phyloP scores from a whole-genome alignment of 2,113 vertebrate species.

The Emydocephalus ijimae region DNA sequence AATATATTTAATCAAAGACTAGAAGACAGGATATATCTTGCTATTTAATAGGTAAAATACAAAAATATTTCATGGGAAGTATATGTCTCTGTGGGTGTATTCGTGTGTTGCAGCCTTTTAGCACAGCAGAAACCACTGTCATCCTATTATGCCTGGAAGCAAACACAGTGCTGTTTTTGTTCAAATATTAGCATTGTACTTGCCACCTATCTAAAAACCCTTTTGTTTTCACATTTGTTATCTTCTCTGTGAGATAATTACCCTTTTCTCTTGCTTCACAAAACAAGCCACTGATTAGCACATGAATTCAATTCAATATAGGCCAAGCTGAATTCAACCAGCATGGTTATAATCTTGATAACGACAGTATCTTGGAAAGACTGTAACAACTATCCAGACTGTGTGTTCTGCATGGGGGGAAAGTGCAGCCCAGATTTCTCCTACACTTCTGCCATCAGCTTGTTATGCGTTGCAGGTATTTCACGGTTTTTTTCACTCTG shows the following conservation, averaged over 20 bases:
- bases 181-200: constrained; percentile 46
- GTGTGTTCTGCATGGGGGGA: no score
- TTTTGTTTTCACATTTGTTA: constrained; percentile 53
- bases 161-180: constrained; percentile 44
- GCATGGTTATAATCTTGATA: constrained; percentile 42
- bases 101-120: constrained; percentile 25
- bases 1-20: background rate
- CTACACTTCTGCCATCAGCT: background rate
- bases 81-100: constrained; percentile 22
- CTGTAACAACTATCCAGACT: background rate
- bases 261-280: constrained; percentile 43
- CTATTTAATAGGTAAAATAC: background rate
- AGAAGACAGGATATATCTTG: background rate
- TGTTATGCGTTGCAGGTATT: background rate
- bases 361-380: constrained; percentile 43
- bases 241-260: constrained; percentile 28
- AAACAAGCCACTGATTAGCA: constrained; percentile 10
- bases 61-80: background rate
- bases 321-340: constrained; percentile 24
- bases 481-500: background rate
- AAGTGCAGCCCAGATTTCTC: background rate
- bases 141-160: constrained; percentile 29
- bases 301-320: constrained; percentile 9
- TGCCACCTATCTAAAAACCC: constrained; percentile 32
- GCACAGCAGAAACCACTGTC: constrained; percentile 32